These are phyloP conservation scores for Neodiprion pinetum DNA, from an alignment of 1,140 invertebrate genomes.

Conservation along the genomic window DNA sequence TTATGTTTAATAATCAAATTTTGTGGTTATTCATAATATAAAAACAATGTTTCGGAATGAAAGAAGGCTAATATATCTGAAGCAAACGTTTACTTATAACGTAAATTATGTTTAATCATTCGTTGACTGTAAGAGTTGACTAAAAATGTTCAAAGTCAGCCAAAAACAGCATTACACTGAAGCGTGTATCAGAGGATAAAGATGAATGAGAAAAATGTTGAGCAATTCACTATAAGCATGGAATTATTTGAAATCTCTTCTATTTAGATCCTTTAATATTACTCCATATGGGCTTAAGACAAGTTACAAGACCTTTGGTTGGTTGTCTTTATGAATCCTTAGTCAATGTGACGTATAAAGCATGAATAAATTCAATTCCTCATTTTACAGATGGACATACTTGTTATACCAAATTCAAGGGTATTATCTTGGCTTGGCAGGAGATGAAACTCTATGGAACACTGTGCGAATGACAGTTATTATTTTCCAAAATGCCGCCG, in stretches of 20 bases:
- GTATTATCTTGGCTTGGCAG: conserved; percentile 61
- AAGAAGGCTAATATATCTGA: not conserved
- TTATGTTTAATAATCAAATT: no score
- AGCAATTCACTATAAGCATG: conserved; percentile 11
- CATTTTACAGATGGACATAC: conserved; percentile 74
- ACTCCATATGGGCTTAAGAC: not conserved
- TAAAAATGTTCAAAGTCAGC: no score
- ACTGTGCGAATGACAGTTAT: conserved; percentile 73
- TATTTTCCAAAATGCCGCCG: conserved; percentile 90
- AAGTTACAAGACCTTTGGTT: not conserved
- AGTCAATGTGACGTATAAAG: not conserved
- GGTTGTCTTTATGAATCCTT: conserved; percentile 13
- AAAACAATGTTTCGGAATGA: conserved; percentile 6
- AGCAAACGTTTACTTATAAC: no score
- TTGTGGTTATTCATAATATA: no score
- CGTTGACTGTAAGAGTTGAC: not conserved
- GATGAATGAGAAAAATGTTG: conserved; percentile 10
- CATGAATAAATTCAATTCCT: conserved; percentile 13
- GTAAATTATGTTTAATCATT: no score
- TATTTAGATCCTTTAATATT: not conserved
- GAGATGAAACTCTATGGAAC: conserved; percentile 68
- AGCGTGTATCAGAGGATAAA: no score
- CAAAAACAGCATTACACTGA: no score
- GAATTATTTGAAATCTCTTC: conserved; percentile 10
- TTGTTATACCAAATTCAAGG: conserved; percentile 70